Base-by-base conservation (phyloP, 2,888 invertebrate genomes). In the Oscheius sp. region DNA sequence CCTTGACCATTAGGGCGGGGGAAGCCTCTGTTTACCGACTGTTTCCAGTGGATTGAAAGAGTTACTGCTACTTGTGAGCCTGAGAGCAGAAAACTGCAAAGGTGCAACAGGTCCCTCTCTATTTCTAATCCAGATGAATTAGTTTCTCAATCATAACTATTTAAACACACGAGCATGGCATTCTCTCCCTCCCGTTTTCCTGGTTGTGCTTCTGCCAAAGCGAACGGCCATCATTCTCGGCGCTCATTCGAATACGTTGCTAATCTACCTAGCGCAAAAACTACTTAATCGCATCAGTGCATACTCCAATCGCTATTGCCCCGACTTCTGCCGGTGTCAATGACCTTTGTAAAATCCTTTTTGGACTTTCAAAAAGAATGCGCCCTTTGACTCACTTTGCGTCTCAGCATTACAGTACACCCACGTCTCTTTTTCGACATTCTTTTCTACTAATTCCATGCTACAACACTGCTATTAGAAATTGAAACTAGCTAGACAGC, bases 201-300 rank as follows among this genome's bases (percentile, higher is more conserved):
- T 42, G 42, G 42, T 42, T 42, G 53, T 53, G n/a, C 53, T 53
- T 21, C n/a, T 21, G 29, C n/a, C 32, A 37, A 60, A 60, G 37
- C 48, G 65, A 65, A 65, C 65, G 65, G 42, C 51, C 42, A 47
- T 65, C 63, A 63, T 63, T 63, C 47, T 63, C 51, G 65, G 48
- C 48, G 48, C 65, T 65, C 65, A 48, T 33, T 65, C 68, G 68
- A 68, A 68, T 68, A 68, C 68, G 68, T 55, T 68, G 68, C 68
- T 68, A 68, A 68, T 68, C 68, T 68, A 68, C 68, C 68, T 68
- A 68, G 68, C 68, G 68, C 68, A 68, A 68, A 68, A 68, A 68
- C 68, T 68, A 68, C 68, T 53, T 68, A 68, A 68, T 68, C 68
- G 68, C 68, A 68, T 68, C 68, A 68, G 35, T 35, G 68, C 68